These are phyloP conservation scores for Lordiphosa andalusiaca DNA, from an alignment of 2,888 invertebrate genomes.

Conservation along the genomic window DNA sequence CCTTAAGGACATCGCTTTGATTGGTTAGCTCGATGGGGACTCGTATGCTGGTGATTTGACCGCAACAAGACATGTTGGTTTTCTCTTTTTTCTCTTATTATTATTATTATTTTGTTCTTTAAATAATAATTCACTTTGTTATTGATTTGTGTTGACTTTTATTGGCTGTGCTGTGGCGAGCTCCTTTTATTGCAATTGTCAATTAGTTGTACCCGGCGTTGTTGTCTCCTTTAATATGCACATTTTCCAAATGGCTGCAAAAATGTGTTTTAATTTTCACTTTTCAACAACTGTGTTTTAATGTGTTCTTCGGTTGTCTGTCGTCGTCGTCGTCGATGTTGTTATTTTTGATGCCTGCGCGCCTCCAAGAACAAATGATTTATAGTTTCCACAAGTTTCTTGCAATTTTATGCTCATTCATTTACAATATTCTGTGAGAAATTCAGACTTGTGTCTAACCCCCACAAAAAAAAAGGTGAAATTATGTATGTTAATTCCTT, in stretches of 20 bases:
- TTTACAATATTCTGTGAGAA: no score
- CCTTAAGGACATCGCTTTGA: slow-evolving; percentile 90
- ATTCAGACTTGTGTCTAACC: no score
- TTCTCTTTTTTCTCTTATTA: no score
- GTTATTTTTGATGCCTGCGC: slow-evolving; percentile 4
- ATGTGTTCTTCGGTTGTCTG: slow-evolving; percentile 2
- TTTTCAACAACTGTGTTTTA: slow-evolving; percentile 21
- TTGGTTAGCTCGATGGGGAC: slow-evolving; percentile 88
- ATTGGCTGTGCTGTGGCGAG: slow-evolving; percentile 22
- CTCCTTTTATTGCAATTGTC: slow-evolving; percentile 33
- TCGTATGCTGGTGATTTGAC: slow-evolving; percentile 87
- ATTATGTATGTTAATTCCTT: background rate
- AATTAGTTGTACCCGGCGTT: slow-evolving; percentile 34
- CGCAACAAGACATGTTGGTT: slow-evolving; percentile 84
- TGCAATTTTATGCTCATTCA: no score
- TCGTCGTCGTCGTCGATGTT: background rate
- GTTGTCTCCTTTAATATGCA: slow-evolving; percentile 51
- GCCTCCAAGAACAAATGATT: background rate
- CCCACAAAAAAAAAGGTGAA: no score
- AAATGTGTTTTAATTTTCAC: slow-evolving; percentile 16
- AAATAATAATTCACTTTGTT: slow-evolving; percentile 18
- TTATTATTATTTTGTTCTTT: slow-evolving; percentile 33
- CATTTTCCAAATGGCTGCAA: slow-evolving; percentile 51
- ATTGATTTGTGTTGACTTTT: slow-evolving; percentile 30
- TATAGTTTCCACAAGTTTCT: slow-evolving; percentile 2